Conservation (phyloP, 2,113 vertebrate species). For the Lates calcarifer region DNA sequence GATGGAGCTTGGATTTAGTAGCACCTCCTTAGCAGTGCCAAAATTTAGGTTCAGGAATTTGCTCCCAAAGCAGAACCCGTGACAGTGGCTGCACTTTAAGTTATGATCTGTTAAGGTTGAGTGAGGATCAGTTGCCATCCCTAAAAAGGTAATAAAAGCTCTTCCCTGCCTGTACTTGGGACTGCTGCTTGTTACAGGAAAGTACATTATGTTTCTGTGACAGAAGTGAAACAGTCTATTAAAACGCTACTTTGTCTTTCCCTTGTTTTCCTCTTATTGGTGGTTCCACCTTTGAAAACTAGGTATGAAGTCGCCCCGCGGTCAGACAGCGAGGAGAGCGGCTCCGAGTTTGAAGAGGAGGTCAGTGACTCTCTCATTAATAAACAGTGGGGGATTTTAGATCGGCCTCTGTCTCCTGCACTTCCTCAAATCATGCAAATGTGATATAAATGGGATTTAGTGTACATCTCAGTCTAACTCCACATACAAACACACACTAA, state of each 20-base stretch:
- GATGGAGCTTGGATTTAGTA: no score
- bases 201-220: neutral
- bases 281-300: conserved; percentile 12
- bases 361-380: conserved; percentile 78
- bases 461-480: neutral
- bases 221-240: neutral
- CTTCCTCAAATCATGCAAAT: neutral
- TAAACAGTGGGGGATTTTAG: neutral
- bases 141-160: neutral
- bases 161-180: no score
- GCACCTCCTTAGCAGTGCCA: no score
- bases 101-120: neutral
- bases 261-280: neutral
- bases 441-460: neutral
- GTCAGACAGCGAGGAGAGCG: conserved; percentile 97
- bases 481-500: neutral
- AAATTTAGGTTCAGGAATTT: no score
- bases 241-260: neutral
- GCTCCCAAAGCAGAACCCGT: neutral
- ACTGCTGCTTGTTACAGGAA: neutral
- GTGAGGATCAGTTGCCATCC: neutral
- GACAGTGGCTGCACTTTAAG: neutral
- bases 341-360: conserved; percentile 97
- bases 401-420: neutral
- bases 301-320: conserved; percentile 98